phyloP scores from a whole-genome alignment of 2,888 invertebrate genomes.

The Micropterix aruncella region DNA sequence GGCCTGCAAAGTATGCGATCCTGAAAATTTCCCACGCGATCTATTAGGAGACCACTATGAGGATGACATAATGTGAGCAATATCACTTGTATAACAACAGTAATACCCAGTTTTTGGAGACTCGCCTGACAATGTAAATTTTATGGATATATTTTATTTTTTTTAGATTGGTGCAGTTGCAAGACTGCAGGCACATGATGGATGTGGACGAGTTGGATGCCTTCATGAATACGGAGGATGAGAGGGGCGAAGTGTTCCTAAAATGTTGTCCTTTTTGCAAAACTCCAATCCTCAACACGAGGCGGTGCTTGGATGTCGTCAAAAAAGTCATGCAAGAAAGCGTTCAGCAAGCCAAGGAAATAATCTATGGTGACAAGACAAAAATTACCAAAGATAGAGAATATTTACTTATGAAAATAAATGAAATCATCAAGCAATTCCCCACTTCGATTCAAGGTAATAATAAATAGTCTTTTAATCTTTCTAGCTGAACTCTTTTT shows the following conservation, averaged over 20 bases:
- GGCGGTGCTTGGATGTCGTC: slow-evolving; percentile 39
- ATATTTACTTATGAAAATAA: too few species aligned
- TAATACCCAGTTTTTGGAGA: slow-evolving; percentile 17
- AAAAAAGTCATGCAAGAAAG: slow-evolving; percentile 24
- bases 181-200: slow-evolving; percentile 36
- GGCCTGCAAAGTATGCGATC: slow-evolving; percentile 41
- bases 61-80: too few species aligned
- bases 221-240: slow-evolving; percentile 22
- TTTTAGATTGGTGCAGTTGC: slow-evolving; percentile 34
- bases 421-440: too few species aligned
- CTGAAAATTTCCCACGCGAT: slow-evolving; percentile 32
- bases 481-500: too few species aligned
- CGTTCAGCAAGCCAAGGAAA: slow-evolving; percentile 27
- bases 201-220: slow-evolving; percentile 31
- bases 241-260: slow-evolving; percentile 19
- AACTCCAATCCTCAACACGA: slow-evolving; percentile 38
- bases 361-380: slow-evolving; percentile 21
- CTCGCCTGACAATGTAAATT: slow-evolving; percentile 13
- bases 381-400: slow-evolving; percentile 18
- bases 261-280: slow-evolving; percentile 42
- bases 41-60: too few species aligned
- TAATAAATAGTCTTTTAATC: too few species aligned
- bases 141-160: slow-evolving; percentile 7
- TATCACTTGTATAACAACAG: too few species aligned
- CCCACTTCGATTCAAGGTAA: too few species aligned